Evolutionary conservation across 1,140 invertebrate genomes (phyloP), one percentile per base, ranked within the genome.

Genomic region (Neomicropteryx cornuta): DNA sequence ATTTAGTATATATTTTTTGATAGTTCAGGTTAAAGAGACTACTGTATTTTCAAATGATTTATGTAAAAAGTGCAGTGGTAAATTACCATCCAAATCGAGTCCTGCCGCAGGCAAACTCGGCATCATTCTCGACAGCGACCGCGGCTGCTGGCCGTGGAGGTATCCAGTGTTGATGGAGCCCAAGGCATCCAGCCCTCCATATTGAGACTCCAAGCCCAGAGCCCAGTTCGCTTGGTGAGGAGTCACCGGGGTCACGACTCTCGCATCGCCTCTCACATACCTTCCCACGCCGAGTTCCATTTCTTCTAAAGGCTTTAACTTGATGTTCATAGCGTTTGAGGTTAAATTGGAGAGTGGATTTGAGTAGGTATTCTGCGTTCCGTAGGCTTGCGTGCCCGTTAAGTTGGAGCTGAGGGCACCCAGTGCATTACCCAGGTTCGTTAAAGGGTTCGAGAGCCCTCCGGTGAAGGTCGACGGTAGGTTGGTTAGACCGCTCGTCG

Each of bases 281-380:
- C 72, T 68, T 41, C 66, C 56, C 46, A 73, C 48, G 18, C 75
- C 73, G 36, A 79, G 60, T 50, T 79, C 77, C 44, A 77, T 75
- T 55, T 79, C 77, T 44, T 79, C 77, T 51, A 78, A 65, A 37
- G 76, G 73, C 56, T 79, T 79, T 53, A 78, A 56, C 53, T 79
- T 78, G 43, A 73, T 73, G 39, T 66, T 70, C 71, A 75, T 73
- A n/a, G 66, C 49, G 42, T 64, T 65, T 22, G 58, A 59, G 48
- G 51, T 51, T 51, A 65, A 45, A 31, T 58, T 50, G 20, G 71
- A 66, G 13, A 73, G 50, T 5, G 75, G 73, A 56, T 77, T 74
- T 28, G 73, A 70, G 44, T 75, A 78, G 2, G 70, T 73, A 17
- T 72, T 51, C 71, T 72, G 18, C 70, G 68, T 54, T 18, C 62